Evolutionary conservation across 2,888 invertebrate species (phyloP).

Genomic region (Caenorhabditis sp.): DNA sequence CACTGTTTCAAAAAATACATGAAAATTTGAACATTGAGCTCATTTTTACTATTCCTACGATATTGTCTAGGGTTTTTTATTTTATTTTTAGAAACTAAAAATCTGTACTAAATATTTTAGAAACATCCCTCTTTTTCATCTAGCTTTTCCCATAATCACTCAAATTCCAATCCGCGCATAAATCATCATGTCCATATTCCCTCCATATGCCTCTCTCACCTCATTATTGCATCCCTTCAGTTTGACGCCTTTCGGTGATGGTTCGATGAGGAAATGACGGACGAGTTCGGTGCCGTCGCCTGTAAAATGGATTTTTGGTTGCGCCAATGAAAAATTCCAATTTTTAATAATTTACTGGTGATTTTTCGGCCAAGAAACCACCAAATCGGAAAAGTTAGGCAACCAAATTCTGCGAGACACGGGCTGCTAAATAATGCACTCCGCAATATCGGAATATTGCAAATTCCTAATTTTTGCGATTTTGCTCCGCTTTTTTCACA

Average conservation of each 20-base stretch:
- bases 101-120: not conserved
- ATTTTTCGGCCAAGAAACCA: not conserved
- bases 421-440: too few relatives aligned
- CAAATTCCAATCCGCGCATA: not conserved
- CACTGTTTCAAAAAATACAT: not conserved
- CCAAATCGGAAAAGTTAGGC: too few relatives aligned
- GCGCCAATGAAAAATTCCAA: too few relatives aligned
- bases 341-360: too few relatives aligned
- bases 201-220: slow-evolving; percentile 39
- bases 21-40: too few relatives aligned
- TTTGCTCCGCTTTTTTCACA: too few relatives aligned
- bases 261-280: slow-evolving; percentile 97
- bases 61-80: too few relatives aligned
- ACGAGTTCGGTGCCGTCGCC: slow-evolving; percentile 90
- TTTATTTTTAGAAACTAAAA: too few relatives aligned
- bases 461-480: too few relatives aligned
- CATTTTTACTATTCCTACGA: too few relatives aligned
- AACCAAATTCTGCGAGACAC: too few relatives aligned
- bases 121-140: not conserved
- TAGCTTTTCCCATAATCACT: not conserved
- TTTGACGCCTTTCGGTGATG: slow-evolving; percentile 94
- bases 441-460: too few relatives aligned
- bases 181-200: slow-evolving; percentile 17
- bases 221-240: slow-evolving; percentile 86
- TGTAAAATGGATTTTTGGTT: slow-evolving; percentile 71